Base-by-base conservation (phyloP, 2,797 vertebrate genomes). In the Sebastes melanostomus region DNA sequence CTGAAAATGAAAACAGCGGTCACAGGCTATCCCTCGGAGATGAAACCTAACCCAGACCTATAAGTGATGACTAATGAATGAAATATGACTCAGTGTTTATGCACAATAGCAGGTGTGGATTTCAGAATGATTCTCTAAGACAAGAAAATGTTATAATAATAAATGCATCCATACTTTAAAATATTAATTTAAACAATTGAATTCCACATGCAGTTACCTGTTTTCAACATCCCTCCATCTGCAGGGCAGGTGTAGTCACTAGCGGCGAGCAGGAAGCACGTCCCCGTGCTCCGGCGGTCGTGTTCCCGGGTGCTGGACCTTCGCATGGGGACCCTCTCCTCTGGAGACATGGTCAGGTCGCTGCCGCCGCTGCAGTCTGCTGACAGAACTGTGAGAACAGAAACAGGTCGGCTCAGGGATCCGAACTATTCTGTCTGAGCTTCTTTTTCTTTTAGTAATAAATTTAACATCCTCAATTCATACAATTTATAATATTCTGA, bases 281-380 rank as follows among this genome's bases (percentile, higher is more conserved):
- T 97, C 77, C 96, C 98, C 86, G 95, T 96, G 80, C 96, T 96
- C 84, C 94, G 96, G 91, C 93, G 97, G 95, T 96, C 97, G 96
- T 96, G 98, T 89, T 99, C 98, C 90, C 96, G 96, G 88, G 96
- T 96, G 88, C 97, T 98, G 95, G 97, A 98, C 54, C 97, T 94
- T 89, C 97, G 96, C 96, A 98, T 97, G 89, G 96, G 95, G 88
- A 97, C 94, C 84, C 95, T 96, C 93, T 98, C 98, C 90, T 97
- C 97, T 80, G 97, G 95, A 88, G 98, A 98, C 93, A 96, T 93
- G 90, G 97, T 97, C 87, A 97, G 96, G 94, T 99, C 97, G 95
- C 97, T 98, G 95, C 96, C 97, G 90, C 96, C 96, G 85, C 98
- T 99, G 95, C 97, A 97, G 96, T 98, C 98, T 93, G 97, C 97